phyloP scores from a whole-genome alignment of 2,888 invertebrate genomes.

The Axea sp. region DNA sequence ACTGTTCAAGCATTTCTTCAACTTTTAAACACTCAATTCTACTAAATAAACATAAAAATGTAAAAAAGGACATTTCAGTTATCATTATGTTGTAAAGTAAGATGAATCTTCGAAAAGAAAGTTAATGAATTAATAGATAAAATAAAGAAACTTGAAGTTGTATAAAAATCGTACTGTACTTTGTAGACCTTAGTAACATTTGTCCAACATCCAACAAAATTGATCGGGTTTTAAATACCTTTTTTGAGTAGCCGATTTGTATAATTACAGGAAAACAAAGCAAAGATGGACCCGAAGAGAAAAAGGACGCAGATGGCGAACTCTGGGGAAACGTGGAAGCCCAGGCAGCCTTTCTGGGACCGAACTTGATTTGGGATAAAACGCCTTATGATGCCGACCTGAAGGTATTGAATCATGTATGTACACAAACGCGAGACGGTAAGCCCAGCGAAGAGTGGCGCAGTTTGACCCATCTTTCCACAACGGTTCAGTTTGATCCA shows the following conservation, averaged over 20 bases:
- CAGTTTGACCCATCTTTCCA: conserved; percentile 41
- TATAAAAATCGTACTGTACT: too few species aligned
- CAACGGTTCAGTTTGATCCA: too few species aligned
- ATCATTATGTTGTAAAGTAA: too few species aligned
- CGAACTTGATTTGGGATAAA: conserved; percentile 95
- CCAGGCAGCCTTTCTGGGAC: conserved; percentile 96
- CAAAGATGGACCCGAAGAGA: conserved; percentile 82
- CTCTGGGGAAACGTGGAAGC: conserved; percentile 93
- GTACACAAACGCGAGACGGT: conserved; percentile 78
- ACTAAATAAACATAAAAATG: too few species aligned
- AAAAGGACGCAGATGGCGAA: conserved; percentile 89
- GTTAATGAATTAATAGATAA: too few species aligned
- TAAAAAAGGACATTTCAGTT: too few species aligned
- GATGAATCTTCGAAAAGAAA: too few species aligned
- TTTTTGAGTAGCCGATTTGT: neutral
- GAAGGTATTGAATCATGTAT: conserved; percentile 86
- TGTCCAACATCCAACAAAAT: too few species aligned
- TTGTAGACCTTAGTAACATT: too few species aligned
- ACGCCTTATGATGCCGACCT: conserved; percentile 96
- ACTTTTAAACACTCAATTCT: too few species aligned
- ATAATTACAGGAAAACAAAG: conserved; percentile 75
- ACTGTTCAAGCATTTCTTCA: neutral
- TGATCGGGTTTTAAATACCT: too few species aligned
- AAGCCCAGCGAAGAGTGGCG: conserved; percentile 69
- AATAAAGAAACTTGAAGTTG: too few species aligned